Evolutionary conservation across 2,113 vertebrate species (phyloP), one percentile per base, ranked within the genome.

Genomic region (Eptesicus fuscus): DNA sequence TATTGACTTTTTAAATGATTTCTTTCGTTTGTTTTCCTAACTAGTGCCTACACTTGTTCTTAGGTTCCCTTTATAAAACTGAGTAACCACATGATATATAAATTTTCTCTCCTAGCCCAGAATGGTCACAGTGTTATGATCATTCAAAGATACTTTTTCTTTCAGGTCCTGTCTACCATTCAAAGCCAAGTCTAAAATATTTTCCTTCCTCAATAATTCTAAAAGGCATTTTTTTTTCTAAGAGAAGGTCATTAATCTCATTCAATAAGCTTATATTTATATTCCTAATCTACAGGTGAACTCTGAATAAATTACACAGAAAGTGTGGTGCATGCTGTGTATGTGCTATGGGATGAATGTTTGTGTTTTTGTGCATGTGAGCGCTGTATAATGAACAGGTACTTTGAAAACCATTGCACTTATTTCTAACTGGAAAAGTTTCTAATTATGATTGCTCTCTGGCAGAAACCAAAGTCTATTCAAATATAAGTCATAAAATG

Each of bases 1-100:
- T 97, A 96, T 96, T 97, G 96, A 97, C 96, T 96, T 97, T 97
- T 96, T 96, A 96, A 97, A 96, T 96, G 94, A 97, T 97, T 97
- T 96, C 95, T 96, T 97, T 97, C 82, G 88, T 97, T 97, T 97
- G 94, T 95, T 97, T 97, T 97, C 83, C 96, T 97, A 95, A 84
- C 92, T 89, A 94, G 83, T 67, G 35, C 96, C 95, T 95, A 96
- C 83, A 96, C 96, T 97, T 97, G 90, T 96, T 96, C 95, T 92
- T 97, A 93, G 42, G 63, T 95, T 90, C 95, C 56, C 88, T 97
- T 97, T 96, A 96, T 96, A 95, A 95, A 95, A 94, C 67, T 82
- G 88, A 90, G 88, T 92, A 95, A 96, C 96, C 97, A 82, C 92
- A 96, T 37, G 88, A 96, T 93, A 90, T 85, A 96, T 94, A 96